Evolutionary conservation across 2,113 vertebrate genomes (phyloP).

Genomic region (Pelecanus crispus): DNA sequence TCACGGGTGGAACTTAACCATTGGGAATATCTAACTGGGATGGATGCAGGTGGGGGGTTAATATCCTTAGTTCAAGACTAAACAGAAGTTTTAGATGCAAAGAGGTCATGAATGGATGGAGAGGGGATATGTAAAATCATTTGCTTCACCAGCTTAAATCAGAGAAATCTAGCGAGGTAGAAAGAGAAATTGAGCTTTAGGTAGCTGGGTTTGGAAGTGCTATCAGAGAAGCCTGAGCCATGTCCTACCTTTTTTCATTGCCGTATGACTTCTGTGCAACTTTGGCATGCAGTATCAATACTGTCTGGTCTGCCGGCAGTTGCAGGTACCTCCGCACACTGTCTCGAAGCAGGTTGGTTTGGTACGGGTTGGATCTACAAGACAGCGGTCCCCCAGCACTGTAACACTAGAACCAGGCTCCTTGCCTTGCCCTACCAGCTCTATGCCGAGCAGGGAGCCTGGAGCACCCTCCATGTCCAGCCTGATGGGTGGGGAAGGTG

Average conservation of each 20-base stretch:
- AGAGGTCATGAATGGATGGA: not conserved
- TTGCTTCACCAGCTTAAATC: not conserved
- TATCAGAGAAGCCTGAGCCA: rapidly evolving
- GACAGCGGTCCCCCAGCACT: not conserved
- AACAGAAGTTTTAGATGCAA: not conserved
- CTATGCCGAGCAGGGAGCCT: rapidly evolving
- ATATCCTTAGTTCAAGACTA: not conserved
- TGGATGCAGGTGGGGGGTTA: not conserved
- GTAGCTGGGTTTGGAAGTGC: not conserved
- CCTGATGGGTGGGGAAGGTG: not conserved
- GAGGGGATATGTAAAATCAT: not conserved
- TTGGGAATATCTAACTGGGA: not conserved
- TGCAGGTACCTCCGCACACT: slow-evolving; percentile 73
- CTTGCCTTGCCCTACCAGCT: not conserved
- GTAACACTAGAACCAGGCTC: not conserved
- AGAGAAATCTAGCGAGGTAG: not conserved
- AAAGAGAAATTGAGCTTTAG: not conserved
- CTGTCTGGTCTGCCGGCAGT: slow-evolving; percentile 77
- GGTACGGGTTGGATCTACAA: slow-evolving; percentile 55
- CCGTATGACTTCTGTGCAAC: slow-evolving; percentile 96
- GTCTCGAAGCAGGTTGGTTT: slow-evolving; percentile 58
- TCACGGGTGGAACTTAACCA: not conserved
- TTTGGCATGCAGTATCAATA: slow-evolving; percentile 89
- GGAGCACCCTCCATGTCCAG: not conserved
- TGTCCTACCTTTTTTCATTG: slow-evolving; percentile 88